Conservation (phyloP, 2,113 vertebrate genomes). For the Cyanoderma ruficeps region DNA sequence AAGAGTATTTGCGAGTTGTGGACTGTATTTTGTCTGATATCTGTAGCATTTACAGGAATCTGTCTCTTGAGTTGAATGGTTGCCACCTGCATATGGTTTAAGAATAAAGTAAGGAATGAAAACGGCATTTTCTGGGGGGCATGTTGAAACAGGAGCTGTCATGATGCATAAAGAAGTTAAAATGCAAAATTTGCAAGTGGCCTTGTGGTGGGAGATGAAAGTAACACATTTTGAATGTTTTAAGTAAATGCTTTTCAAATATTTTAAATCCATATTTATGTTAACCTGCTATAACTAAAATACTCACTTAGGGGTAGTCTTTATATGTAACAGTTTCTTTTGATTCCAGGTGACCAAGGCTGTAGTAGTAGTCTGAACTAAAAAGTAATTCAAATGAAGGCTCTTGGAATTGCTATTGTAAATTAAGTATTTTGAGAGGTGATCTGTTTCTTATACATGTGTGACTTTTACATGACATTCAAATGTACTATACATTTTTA, state of each 20-base stretch:
- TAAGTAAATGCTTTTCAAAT: neutral
- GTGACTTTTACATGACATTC: neutral
- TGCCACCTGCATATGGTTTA: neutral
- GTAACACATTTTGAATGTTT: neutral
- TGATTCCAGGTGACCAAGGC: neutral
- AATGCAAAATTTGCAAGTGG: neutral
- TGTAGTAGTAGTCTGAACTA: neutral
- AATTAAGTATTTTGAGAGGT: neutral
- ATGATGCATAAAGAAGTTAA: neutral
- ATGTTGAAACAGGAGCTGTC: neutral
- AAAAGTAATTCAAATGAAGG: neutral
- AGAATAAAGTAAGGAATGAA: neutral
- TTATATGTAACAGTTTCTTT: neutral
- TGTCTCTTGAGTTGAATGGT: neutral
- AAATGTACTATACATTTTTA: neutral
- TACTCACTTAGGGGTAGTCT: neutral
- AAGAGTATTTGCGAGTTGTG: neutral
- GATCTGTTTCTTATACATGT: neutral
- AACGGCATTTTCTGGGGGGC: neutral
- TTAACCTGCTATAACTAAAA: neutral
- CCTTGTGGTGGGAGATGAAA: neutral
- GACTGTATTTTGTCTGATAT: neutral
- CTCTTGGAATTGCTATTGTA: neutral
- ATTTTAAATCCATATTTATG: neutral
- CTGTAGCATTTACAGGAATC: neutral